These are phyloP conservation scores for Labroides dimidiatus DNA, from an alignment of 2,797 vertebrate species.

Conservation along the genomic window DNA sequence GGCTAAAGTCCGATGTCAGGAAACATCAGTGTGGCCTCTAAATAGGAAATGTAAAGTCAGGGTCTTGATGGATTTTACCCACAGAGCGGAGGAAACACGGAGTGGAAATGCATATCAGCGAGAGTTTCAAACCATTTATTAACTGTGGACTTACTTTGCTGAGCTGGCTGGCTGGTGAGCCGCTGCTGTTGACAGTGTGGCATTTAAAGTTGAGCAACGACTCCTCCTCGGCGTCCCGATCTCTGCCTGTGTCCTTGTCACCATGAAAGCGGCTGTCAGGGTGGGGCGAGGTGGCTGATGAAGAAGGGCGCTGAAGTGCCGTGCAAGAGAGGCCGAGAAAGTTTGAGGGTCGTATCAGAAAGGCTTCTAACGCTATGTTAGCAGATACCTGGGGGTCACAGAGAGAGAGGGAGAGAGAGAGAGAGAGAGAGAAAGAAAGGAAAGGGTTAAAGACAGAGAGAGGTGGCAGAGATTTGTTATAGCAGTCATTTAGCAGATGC, in stretches of 20 bases:
- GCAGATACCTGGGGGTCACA: slow-evolving; percentile 81
- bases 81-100: background rate
- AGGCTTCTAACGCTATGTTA: slow-evolving; percentile 91
- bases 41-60: background rate
- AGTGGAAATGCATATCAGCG: slow-evolving; percentile 11
- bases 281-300: slow-evolving; percentile 45
- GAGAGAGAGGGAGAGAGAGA: background rate
- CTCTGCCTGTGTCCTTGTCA: slow-evolving; percentile 60
- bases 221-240: slow-evolving; percentile 66
- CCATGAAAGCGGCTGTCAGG: slow-evolving; percentile 51
- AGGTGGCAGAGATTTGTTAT: slow-evolving; percentile 24
- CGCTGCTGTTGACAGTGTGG: slow-evolving; percentile 86
- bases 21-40: no score
- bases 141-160: slow-evolving; percentile 82
- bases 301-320: slow-evolving; percentile 79
- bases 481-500: slow-evolving; percentile 52
- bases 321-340: slow-evolving; percentile 89
- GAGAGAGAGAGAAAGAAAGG: background rate
- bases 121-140: slow-evolving; percentile 34
- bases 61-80: slow-evolving; percentile 25
- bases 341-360: slow-evolving; percentile 85
- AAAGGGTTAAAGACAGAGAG: background rate
- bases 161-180: slow-evolving; percentile 84
- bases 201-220: slow-evolving; percentile 90
- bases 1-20: no score